These are phyloP conservation scores for Aphelocoma californica DNA, from an alignment of 2,797 vertebrate species.

Conservation along the genomic window DNA sequence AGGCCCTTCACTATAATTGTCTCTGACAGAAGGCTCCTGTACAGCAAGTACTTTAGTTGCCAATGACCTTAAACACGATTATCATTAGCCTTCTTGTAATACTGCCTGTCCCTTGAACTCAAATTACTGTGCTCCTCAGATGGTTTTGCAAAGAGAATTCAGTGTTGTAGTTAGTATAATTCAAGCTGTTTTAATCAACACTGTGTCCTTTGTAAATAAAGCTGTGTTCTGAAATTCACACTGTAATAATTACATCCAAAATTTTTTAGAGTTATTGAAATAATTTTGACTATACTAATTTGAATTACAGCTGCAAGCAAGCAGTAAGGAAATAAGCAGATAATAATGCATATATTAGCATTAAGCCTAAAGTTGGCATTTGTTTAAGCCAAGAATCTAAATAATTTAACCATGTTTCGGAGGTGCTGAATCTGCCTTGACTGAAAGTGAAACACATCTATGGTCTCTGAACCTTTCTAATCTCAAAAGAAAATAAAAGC, in stretches of 20 bases:
- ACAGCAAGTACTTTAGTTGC: constrained; percentile 13
- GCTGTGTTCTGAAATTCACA: neutral
- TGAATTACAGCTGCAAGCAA: constrained; percentile 5
- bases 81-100: constrained; percentile 39
- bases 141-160: neutral
- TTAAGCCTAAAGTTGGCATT: neutral
- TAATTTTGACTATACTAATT: constrained; percentile 20
- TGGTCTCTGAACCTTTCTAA: neutral
- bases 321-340: neutral
- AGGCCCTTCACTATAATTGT: constrained; percentile 31
- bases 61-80: constrained; percentile 42
- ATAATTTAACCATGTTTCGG: neutral
- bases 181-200: constrained; percentile 42
- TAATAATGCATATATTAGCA: neutral
- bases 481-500: neutral
- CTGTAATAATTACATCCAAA: constrained; percentile 34
- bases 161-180: constrained; percentile 18
- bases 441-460: neutral
- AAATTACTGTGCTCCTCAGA: constrained; percentile 34
- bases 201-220: constrained; percentile 50
- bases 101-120: constrained; percentile 29
- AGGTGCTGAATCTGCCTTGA: neutral
- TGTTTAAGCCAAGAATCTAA: neutral
- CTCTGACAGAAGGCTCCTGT: constrained; percentile 52
- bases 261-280: constrained; percentile 31